Percentiles rank a stretch among this genome's conserved stretches.
Evolutionary conservation across 2,113 vertebrate species (phyloP).

Genomic region (Neomonachus schauinslandi): DNA sequence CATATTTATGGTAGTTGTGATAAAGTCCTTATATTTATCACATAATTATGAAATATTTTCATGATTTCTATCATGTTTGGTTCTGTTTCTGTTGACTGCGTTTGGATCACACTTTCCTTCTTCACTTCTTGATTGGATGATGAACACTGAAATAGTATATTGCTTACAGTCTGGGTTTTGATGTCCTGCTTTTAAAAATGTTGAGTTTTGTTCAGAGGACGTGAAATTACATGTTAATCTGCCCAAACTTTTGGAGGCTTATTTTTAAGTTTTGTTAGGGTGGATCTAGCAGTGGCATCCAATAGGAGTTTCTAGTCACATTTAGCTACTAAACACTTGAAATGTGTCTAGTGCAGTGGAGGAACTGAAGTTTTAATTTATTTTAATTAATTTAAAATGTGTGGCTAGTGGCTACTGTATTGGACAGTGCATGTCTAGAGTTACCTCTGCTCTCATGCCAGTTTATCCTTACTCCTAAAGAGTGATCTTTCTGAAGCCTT

Average conservation of each 20-base stretch:
- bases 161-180: neutral
- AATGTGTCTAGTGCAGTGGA: neutral
- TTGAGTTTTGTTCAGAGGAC: neutral
- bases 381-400: conserved; percentile 4
- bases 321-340: conserved; percentile 23
- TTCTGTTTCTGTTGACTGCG: neutral
- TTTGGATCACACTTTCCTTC: neutral
- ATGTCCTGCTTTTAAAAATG: conserved; percentile 16
- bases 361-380: neutral
- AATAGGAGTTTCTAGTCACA: neutral
- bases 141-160: neutral
- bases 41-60: neutral
- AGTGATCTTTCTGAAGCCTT: neutral
- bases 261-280: conserved; percentile 11
- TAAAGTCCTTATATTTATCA: neutral
- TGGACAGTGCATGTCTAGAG: neutral
- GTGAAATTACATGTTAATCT: neutral
- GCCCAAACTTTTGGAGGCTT: neutral
- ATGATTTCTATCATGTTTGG: neutral
- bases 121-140: conserved; percentile 3
- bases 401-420: neutral
- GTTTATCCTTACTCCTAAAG: neutral
- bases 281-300: neutral
- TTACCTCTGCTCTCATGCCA: neutral
- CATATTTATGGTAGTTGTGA: conserved; percentile 1